Conservation (phyloP, 92 coral and sea anemone genomes). For the Porites lobata region DNA sequence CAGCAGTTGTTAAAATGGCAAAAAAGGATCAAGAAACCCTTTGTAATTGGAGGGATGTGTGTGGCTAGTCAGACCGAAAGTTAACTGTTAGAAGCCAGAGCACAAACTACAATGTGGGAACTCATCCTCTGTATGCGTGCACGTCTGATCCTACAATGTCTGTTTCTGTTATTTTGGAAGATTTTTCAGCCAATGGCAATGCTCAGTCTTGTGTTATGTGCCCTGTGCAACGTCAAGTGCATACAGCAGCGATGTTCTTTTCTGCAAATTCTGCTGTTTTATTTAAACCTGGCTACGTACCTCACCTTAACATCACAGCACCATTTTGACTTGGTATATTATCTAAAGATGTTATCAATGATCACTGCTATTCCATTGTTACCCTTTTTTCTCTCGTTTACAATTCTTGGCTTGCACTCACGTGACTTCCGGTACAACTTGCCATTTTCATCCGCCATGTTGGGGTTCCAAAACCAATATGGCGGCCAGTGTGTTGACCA, state of each 20-base stretch:
- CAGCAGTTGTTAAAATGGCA: neutral
- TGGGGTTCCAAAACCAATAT: constrained; percentile 54
- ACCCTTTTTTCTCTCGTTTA: constrained; percentile 8
- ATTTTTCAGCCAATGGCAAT: neutral
- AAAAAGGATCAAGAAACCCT: neutral
- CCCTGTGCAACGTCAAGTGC: too few relatives aligned
- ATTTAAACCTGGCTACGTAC: neutral
- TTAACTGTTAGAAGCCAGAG: neutral
- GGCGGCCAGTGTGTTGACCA: too few relatives aligned
- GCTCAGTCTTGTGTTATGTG: neutral
- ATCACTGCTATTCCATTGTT: neutral
- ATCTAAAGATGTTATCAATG: neutral
- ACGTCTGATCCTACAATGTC: neutral
- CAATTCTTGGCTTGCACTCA: constrained; percentile 52
- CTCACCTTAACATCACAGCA: neutral
- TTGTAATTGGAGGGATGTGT: neutral
- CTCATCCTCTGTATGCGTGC: neutral
- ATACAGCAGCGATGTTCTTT: too few relatives aligned
- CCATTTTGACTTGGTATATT: neutral
- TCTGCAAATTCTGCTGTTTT: neutral
- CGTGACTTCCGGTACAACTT: constrained; percentile 48
- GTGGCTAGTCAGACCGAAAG: neutral
- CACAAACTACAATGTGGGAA: neutral
- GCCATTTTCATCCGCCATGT: constrained; percentile 41
- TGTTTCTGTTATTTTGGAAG: neutral